Evolutionary conservation across 1,140 invertebrate genomes (phyloP).

Genomic region (Drosophila auraria): DNA sequence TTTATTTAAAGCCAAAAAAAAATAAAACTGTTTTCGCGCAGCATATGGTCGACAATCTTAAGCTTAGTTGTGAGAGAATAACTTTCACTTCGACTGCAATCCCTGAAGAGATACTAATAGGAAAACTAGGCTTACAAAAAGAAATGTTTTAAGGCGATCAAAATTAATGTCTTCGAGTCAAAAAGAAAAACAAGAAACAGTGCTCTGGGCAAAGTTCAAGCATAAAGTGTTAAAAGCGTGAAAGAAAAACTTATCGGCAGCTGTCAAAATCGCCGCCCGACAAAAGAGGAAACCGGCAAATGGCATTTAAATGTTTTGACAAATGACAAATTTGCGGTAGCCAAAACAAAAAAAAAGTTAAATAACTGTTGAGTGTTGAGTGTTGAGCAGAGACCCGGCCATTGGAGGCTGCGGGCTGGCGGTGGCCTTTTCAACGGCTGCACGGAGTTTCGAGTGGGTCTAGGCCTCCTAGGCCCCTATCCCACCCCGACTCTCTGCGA

Average conservation of each 20-base stretch:
- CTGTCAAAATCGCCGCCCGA: constrained; percentile 69
- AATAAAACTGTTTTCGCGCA: neutral
- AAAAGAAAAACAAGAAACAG: constrained; percentile 45
- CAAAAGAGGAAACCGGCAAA: constrained; percentile 61
- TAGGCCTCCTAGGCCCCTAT: constrained; percentile 15
- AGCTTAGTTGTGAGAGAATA: constrained; percentile 6
- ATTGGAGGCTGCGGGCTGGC: constrained; percentile 25
- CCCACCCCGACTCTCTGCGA: constrained; percentile 4
- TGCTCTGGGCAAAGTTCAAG: constrained; percentile 48
- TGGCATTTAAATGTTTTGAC: constrained; percentile 83
- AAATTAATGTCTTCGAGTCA: constrained; percentile 51
- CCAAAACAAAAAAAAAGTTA: constrained; percentile 53
- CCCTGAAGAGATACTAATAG: neutral
- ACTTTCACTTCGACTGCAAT: constrained; percentile 42
- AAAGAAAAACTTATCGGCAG: constrained; percentile 76
- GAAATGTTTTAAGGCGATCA: constrained; percentile 60
- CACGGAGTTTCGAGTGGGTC: constrained; percentile 16
- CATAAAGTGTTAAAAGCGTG: constrained; percentile 72
- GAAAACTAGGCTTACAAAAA: constrained; percentile 22
- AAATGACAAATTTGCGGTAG: constrained; percentile 83
- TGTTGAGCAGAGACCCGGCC: constrained; percentile 6
- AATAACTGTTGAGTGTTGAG: constrained; percentile 34
- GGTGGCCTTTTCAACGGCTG: constrained; percentile 47
- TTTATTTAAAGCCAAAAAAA: neutral
- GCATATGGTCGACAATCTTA: constrained; percentile 8